Evolutionary conservation across 2,888 invertebrate genomes (phyloP), one percentile per base, ranked within the genome.

Genomic region (Apotomis turbidana): DNA sequence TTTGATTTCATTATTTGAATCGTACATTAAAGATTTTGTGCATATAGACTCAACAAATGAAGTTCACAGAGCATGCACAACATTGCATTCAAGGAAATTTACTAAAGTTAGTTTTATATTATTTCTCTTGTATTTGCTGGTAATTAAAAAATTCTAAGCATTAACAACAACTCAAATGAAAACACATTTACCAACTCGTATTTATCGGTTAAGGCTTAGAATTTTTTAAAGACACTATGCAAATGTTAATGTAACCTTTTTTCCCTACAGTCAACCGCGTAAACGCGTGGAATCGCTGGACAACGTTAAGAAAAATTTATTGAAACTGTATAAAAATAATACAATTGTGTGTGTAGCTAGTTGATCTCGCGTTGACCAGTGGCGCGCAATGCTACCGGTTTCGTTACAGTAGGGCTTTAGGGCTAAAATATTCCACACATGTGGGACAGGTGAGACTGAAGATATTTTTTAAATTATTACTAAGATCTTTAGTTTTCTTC

Each of bases 351-450:
- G 93, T 93, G 90, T 93, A 93, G 92, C 92, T 91, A 93, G 91
- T 87, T 87, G 78, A 85, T 87, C 73, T 88, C 93, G 93, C 93
- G 93, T 93, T 93, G 91, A 93, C 93, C 92, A 74, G 93, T 92
- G 90, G 94, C 94, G 94, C 93, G 94, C 94, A 94, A 94, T 94
- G 94, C 94, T 93, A 90, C 92, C 87, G 91, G 93, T 92, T 93
- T 86, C 94, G 94, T 90, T 90, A 80, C 79, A 88, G 91, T 89
- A 93, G 93, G 93, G 93, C 84, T 66, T 91, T 68, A 94, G 93
- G 93, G 91, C 82, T 87, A 84, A 85, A 83, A 78, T 87, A 85
- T 88, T 89, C 91, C 92, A 93, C 91, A 88, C 71, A 82, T 86
- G 91, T 91, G 91, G 90, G 85, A 85, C 94, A 94, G 94, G 94